These are phyloP conservation scores for Gobio occitaniae DNA, from an alignment of 2,797 vertebrate species.

Conservation along the genomic window DNA sequence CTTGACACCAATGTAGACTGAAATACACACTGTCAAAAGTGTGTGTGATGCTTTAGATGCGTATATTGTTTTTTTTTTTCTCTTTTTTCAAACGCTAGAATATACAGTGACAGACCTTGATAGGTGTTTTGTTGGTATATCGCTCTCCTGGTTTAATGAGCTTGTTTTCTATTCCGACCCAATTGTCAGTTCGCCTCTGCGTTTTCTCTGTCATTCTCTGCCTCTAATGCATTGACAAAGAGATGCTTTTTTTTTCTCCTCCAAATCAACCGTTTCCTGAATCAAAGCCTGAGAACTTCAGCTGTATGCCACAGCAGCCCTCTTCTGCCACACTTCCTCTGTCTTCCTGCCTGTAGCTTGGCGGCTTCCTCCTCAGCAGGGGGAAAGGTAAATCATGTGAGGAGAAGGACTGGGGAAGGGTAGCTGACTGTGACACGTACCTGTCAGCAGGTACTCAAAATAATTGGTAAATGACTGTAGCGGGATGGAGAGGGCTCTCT, in stretches of 20 bases:
- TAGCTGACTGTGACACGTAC: slow-evolving; percentile 80
- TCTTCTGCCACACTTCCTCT: slow-evolving; percentile 51
- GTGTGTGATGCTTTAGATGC: slow-evolving; percentile 51
- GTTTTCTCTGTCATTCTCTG: slow-evolving; percentile 59
- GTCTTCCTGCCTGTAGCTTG: slow-evolving; percentile 66
- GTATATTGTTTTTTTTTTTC: slow-evolving; percentile 52
- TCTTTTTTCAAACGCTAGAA: slow-evolving; percentile 61
- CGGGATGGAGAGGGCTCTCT: slow-evolving; percentile 73
- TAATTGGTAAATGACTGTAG: slow-evolving; percentile 85
- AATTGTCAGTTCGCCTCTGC: slow-evolving; percentile 57
- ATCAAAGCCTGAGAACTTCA: slow-evolving; percentile 71
- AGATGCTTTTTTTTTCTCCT: slow-evolving; percentile 11
- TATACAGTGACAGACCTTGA: slow-evolving; percentile 77
- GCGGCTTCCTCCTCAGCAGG: slow-evolving; percentile 65
- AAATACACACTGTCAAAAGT: slow-evolving; percentile 47
- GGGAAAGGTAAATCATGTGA: slow-evolving; percentile 65
- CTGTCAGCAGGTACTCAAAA: slow-evolving; percentile 86
- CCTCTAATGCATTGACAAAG: slow-evolving; percentile 47
- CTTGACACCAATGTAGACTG: slow-evolving; percentile 47
- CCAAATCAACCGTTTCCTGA: slow-evolving; percentile 60
- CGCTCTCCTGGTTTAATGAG: slow-evolving; percentile 81
- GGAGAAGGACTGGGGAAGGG: slow-evolving; percentile 59
- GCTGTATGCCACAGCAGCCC: slow-evolving; percentile 59
- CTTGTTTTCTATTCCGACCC: slow-evolving; percentile 74
- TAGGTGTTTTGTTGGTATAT: slow-evolving; percentile 79